These are phyloP conservation scores for Sebastolobus alascanus DNA, from an alignment of 2,797 vertebrate genomes.

Conservation along the genomic window DNA sequence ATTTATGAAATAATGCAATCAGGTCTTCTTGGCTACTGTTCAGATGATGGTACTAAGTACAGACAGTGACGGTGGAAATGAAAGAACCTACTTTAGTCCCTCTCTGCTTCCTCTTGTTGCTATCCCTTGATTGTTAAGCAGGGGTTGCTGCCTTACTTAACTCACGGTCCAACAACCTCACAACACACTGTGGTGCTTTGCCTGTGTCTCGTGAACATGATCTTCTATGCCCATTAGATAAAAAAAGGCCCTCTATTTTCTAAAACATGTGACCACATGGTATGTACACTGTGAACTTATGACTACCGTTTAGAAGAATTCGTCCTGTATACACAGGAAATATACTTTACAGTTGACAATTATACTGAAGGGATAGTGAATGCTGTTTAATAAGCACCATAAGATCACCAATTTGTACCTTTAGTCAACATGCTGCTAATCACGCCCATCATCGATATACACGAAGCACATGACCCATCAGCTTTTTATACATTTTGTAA, in stretches of 20 bases:
- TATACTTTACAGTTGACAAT: neutral
- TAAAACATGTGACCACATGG: slow-evolving; percentile 65
- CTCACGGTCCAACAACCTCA: slow-evolving; percentile 26
- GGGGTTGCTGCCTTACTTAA: slow-evolving; percentile 29
- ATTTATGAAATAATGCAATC: slow-evolving; percentile 15
- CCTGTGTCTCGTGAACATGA: slow-evolving; percentile 65
- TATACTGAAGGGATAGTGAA: neutral
- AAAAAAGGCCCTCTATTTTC: slow-evolving; percentile 66
- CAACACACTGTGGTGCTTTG: slow-evolving; percentile 20
- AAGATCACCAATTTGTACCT: neutral
- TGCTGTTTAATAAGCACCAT: neutral
- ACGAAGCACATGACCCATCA: neutral
- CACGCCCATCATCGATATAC: neutral
- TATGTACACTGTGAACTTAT: slow-evolving; percentile 58
- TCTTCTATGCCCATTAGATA: slow-evolving; percentile 56
- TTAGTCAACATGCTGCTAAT: neutral
- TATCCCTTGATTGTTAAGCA: slow-evolving; percentile 30
- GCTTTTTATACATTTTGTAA: neutral
- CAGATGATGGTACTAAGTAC: slow-evolving; percentile 7
- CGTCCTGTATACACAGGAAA: slow-evolving; percentile 16
- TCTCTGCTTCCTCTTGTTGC: slow-evolving; percentile 14
- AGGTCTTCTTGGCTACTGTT: neutral
- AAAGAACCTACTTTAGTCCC: slow-evolving; percentile 22
- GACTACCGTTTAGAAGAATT: slow-evolving; percentile 57
- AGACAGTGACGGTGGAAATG: slow-evolving; percentile 3